Conservation (phyloP, 2,888 invertebrate species). For the Globia sparganii region DNA sequence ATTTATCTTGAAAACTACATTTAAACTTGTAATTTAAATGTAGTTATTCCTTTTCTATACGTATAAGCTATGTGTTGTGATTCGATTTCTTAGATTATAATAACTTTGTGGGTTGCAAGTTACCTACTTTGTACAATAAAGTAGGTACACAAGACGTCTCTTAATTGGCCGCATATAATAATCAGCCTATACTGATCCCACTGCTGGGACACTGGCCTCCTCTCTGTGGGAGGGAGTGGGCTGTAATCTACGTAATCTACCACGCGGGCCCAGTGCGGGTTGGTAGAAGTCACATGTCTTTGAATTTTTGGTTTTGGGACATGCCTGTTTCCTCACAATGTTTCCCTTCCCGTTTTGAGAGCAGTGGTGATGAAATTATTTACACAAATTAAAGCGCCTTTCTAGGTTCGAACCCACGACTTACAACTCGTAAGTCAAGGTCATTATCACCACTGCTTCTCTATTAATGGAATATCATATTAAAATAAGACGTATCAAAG, state of each 20-base stretch:
- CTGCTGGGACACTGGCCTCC: neutral
- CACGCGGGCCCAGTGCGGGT: neutral
- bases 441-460: neutral
- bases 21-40: too few relatives aligned
- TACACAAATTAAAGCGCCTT: neutral
- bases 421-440: too few relatives aligned
- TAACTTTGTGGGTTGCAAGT: neutral
- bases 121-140: neutral
- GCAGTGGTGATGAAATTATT: neutral
- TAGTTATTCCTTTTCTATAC: neutral
- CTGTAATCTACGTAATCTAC: neutral
- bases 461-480: slow-evolving; percentile 1
- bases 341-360: neutral
- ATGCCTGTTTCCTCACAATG: neutral
- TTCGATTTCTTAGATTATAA: neutral
- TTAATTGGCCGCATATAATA: neutral
- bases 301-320: neutral
- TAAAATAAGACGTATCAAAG: slow-evolving; percentile 1
- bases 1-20: too few relatives aligned
- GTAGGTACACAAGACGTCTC: neutral
- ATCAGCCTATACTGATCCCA: neutral
- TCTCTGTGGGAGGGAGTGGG: neutral
- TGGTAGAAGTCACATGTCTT: neutral
- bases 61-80: neutral
- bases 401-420: neutral